Evolutionary conservation across 2,113 vertebrate genomes (phyloP).

Genomic region (Gambusia holbrooki): DNA sequence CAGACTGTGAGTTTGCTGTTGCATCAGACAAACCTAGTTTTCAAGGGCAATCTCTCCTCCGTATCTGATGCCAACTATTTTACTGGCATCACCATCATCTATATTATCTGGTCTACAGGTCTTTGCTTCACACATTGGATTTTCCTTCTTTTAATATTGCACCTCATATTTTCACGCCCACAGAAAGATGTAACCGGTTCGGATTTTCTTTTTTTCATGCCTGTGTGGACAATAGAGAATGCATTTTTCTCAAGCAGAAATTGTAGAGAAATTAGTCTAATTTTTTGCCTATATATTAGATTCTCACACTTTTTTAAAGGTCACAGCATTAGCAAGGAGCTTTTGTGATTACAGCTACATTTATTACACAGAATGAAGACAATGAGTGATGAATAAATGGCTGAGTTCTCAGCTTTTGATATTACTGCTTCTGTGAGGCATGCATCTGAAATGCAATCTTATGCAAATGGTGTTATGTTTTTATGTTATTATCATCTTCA

Average conservation of each 20-base stretch:
- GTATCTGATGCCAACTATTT: conserved; percentile 48
- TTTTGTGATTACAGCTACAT: neutral
- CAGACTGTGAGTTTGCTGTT: conserved; percentile 54
- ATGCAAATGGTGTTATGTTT: conserved; percentile 45
- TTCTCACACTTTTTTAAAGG: conserved; percentile 27
- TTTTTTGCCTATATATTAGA: conserved; percentile 15
- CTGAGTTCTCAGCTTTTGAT: conserved; percentile 10
- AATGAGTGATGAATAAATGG: conserved; percentile 14
- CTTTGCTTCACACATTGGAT: conserved; percentile 37
- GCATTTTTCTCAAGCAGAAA: neutral
- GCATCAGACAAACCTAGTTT: conserved; percentile 63
- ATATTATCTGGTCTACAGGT: conserved; percentile 29
- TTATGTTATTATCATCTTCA: conserved; percentile 32
- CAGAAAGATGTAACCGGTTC: conserved; percentile 49
- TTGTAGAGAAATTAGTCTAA: conserved; percentile 32
- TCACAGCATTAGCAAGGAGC: neutral
- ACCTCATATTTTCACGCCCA: conserved; percentile 54
- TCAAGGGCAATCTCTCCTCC: conserved; percentile 59
- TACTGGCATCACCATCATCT: conserved; percentile 36
- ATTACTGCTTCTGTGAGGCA: conserved; percentile 26
- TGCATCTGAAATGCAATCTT: conserved; percentile 38
- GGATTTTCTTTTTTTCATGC: neutral
- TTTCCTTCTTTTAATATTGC: conserved; percentile 56
- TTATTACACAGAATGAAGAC: conserved; percentile 20
- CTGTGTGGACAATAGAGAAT: conserved; percentile 15